A percentile compares a stretch with the other conserved stretches of the same genome.
phyloP scores from a whole-genome alignment of 2,888 invertebrate genomes.

The Troides helena region DNA sequence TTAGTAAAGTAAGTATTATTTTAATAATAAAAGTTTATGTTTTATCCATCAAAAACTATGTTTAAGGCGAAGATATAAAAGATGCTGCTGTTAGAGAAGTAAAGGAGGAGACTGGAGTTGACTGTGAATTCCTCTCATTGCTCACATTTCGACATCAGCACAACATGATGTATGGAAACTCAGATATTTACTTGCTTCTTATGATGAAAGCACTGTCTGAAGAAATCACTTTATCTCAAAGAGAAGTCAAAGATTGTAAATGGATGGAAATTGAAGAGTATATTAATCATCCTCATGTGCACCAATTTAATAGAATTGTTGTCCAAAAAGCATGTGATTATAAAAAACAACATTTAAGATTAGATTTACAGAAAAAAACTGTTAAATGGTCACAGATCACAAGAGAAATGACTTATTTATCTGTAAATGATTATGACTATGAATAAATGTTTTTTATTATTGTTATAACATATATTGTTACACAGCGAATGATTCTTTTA shows the following conservation, averaged over 20 bases:
- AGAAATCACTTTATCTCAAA: conserved; percentile 84
- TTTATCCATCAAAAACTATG: not conserved
- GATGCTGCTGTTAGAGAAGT: conserved; percentile 93
- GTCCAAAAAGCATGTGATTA: conserved; percentile 83
- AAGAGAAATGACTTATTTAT: conserved; percentile 60
- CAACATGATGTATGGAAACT: conserved; percentile 87
- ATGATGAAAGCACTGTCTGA: conserved; percentile 83
- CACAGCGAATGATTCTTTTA: too few relatives aligned
- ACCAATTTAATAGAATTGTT: conserved; percentile 85
- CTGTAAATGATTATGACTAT: conserved; percentile 46
- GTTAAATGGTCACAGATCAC: conserved; percentile 59
- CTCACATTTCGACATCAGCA: conserved; percentile 90
- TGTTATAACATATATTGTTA: too few relatives aligned
- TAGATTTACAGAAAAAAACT: conserved; percentile 78
- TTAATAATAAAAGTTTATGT: too few relatives aligned
- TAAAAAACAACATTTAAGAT: conserved; percentile 78
- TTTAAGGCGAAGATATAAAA: conserved; percentile 88
- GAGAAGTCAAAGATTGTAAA: conserved; percentile 87
- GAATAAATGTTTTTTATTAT: conserved; percentile 20
- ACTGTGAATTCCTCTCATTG: conserved; percentile 86
- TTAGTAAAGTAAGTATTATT: too few relatives aligned
- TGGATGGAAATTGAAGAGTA: conserved; percentile 92
- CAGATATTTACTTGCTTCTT: conserved; percentile 92
- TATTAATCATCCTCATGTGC: conserved; percentile 84
- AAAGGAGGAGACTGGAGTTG: conserved; percentile 93